Percentiles rank a stretch among this genome's conserved stretches.
phyloP scores from a whole-genome alignment of 2,888 invertebrate species.

The Scaptomyza caliginosa region DNA sequence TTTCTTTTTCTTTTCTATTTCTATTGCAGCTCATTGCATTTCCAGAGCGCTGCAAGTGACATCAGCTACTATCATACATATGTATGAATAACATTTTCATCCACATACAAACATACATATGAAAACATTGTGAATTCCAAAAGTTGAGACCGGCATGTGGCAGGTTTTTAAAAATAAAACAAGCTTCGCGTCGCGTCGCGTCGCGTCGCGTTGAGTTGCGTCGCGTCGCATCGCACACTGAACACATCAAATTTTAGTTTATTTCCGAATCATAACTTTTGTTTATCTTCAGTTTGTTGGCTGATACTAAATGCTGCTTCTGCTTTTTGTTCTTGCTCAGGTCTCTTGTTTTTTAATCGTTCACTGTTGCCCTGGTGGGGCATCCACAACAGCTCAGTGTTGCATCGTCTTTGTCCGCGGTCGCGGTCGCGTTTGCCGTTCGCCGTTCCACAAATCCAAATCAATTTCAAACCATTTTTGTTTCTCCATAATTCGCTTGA shows the following conservation, averaged over 20 bases:
- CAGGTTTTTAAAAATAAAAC: conserved; percentile 46
- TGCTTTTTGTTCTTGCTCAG: conserved; percentile 1
- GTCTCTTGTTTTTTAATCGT: conserved; percentile 18
- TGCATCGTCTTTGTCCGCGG: conserved; percentile 50
- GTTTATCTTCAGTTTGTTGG: conserved; percentile 61
- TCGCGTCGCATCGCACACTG: conserved; percentile 26
- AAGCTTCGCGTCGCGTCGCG: conserved; percentile 50
- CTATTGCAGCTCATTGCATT: no score
- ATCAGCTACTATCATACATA: not conserved
- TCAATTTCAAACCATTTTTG: no score
- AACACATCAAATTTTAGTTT: conserved; percentile 69
- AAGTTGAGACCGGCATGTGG: conserved; percentile 24
- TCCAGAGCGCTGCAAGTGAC: not conserved
- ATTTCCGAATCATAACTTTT: conserved; percentile 76
- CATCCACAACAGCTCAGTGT: conserved; percentile 38
- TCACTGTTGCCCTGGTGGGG: conserved; percentile 12
- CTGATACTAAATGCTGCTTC: conserved; percentile 8
- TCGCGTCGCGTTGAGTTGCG: not conserved
- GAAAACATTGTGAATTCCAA: conserved; percentile 39
- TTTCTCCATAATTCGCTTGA: conserved; percentile 17
- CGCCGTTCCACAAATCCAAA: conserved; percentile 21
- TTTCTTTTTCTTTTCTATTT: no score
- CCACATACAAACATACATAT: not conserved
- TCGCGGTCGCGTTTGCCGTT: conserved; percentile 33
- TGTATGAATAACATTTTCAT: no score